Evolutionary conservation across 35 echinoderm and acorn worm genomes (phyloP).

Genomic region (Heliocidaris tuberculata): DNA sequence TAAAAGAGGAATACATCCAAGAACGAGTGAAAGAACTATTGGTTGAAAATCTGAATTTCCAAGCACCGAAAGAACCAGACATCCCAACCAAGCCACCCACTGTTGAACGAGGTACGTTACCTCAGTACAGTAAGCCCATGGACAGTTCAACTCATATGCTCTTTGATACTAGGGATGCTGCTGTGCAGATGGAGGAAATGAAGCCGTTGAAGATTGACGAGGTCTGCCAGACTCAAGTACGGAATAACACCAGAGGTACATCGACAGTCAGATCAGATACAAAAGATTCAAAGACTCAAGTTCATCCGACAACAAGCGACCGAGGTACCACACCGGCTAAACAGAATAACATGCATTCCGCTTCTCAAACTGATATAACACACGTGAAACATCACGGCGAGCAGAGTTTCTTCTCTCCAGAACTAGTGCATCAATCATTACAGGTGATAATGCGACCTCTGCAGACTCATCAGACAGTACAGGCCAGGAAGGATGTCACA

Average conservation of each 20-base stretch:
- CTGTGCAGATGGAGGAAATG: conserved; percentile 23
- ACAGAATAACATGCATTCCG: conserved; percentile 14
- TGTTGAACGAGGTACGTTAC: conserved; percentile 42
- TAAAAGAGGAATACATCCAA: conserved; percentile 50
- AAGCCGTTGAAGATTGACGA: conserved; percentile 36
- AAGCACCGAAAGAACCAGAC: conserved; percentile 23
- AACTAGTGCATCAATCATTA: conserved; percentile 18
- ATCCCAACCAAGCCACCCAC: background rate
- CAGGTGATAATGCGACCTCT: conserved; percentile 38
- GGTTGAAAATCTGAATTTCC: background rate
- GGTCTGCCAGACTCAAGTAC: conserved; percentile 28
- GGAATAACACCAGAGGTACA: conserved; percentile 44
- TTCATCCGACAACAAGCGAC: conserved; percentile 48
- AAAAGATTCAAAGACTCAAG: conserved; percentile 53
- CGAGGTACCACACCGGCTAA: conserved; percentile 58
- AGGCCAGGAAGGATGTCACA: background rate
- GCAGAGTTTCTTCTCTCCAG: background rate
- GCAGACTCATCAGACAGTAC: conserved; percentile 15
- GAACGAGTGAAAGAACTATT: conserved; percentile 48
- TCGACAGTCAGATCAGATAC: conserved; percentile 21
- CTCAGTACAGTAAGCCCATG: conserved; percentile 30
- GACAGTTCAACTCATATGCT: conserved; percentile 47
- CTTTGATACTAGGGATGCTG: background rate
- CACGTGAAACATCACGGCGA: background rate
- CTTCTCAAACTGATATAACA: conserved; percentile 18